Evolutionary conservation across 2,113 vertebrate genomes (phyloP).

Genomic region (Myotis yumanensis): DNA sequence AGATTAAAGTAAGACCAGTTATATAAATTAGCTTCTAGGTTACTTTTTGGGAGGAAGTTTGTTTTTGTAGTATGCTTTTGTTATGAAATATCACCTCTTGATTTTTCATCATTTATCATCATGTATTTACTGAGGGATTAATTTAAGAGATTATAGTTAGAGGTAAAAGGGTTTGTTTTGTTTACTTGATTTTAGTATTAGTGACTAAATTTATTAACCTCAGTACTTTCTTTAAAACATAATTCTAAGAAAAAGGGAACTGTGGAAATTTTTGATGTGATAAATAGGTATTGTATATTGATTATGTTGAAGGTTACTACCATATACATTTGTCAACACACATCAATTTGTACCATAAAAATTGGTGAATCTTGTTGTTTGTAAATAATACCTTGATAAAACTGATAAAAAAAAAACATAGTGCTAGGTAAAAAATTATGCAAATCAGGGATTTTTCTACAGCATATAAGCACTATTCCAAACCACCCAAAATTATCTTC

Average conservation of each 20-base stretch:
- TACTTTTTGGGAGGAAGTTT: background rate
- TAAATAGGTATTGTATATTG: background rate
- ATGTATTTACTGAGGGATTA: background rate
- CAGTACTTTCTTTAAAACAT: conserved; percentile 1
- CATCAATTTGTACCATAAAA: background rate
- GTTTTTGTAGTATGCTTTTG: background rate
- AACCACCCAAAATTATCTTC: background rate
- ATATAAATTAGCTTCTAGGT: background rate
- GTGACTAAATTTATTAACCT: conserved; percentile 17
- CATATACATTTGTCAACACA: background rate
- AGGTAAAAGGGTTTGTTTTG: background rate
- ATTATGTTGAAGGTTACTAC: background rate
- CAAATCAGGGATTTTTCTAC: background rate
- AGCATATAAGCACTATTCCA: background rate
- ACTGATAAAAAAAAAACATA: background rate
- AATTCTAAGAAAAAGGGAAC: background rate
- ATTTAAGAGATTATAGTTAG: background rate
- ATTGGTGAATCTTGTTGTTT: background rate
- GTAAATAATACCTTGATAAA: background rate
- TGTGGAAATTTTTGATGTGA: background rate
- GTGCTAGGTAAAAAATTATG: conserved; percentile 15
- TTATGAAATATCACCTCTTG: background rate
- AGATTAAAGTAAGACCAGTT: background rate
- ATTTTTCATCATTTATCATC: background rate
- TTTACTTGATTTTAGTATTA: conserved; percentile 53